Evolutionary conservation across 2,797 vertebrate genomes (phyloP).

Genomic region (Xenentodon cancila): DNA sequence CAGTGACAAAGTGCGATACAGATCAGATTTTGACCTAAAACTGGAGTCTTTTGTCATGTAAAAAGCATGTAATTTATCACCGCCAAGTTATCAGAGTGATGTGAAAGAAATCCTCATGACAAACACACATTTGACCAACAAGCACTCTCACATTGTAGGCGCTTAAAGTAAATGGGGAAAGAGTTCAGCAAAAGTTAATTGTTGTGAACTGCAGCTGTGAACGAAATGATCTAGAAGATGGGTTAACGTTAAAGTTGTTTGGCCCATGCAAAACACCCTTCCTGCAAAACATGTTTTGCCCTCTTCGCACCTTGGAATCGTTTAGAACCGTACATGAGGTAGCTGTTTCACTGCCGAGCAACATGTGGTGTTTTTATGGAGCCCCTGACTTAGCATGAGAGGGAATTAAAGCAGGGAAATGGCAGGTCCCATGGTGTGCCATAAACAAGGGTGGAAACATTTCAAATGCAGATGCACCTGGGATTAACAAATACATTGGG

Average conservation of each 20-base stretch:
- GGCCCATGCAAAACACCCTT: neutral
- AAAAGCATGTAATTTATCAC: too few species aligned
- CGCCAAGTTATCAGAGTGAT: too few species aligned
- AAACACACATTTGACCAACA: too few species aligned
- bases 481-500: conserved; percentile 70
- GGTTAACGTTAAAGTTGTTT: neutral
- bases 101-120: too few species aligned
- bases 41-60: too few species aligned
- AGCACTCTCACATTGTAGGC: too few species aligned
- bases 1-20: too few species aligned
- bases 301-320: conserved; percentile 54
- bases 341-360: conserved; percentile 75
- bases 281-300: conserved; percentile 48
- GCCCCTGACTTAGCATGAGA: conserved; percentile 72
- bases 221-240: too few species aligned
- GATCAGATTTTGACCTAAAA: too few species aligned
- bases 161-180: too few species aligned
- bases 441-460: conserved; percentile 81
- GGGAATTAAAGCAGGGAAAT: conserved; percentile 81
- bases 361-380: conserved; percentile 84
- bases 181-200: too few species aligned
- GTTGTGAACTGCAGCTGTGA: too few species aligned
- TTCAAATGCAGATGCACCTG: conserved; percentile 78
- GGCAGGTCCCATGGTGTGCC: conserved; percentile 77
- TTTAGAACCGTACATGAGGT: conserved; percentile 66